Evolutionary conservation across 2,888 invertebrate genomes (phyloP).

Genomic region (Netelia inedita): DNA sequence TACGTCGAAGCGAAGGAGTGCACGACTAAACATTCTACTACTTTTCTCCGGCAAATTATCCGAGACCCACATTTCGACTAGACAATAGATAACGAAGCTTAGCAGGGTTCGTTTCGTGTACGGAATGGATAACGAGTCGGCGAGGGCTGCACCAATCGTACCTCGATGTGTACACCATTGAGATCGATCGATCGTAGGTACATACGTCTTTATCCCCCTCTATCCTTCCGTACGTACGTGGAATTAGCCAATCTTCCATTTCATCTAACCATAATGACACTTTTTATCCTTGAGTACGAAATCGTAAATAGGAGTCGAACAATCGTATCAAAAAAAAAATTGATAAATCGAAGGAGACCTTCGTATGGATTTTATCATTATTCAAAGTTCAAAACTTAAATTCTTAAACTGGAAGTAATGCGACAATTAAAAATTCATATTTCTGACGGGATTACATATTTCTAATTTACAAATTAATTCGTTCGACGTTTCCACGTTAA

Average conservation of each 20-base stretch:
- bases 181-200: slow-evolving; percentile 35
- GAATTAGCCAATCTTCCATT: slow-evolving; percentile 10
- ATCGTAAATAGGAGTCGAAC: not conserved
- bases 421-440: not conserved
- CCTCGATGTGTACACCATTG: slow-evolving; percentile 11
- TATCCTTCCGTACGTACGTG: not conserved
- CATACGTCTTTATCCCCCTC: not conserved
- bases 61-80: slow-evolving; percentile 31
- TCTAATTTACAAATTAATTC: too few relatives aligned
- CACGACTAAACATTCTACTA: slow-evolving; percentile 35
- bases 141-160: not conserved
- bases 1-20: slow-evolving; percentile 14
- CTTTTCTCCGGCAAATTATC: slow-evolving; percentile 47
- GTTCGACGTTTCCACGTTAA: too few relatives aligned
- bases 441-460: too few relatives aligned
- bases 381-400: not conserved
- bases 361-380: not conserved
- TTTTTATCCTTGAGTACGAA: not conserved
- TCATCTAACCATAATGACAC: slow-evolving; percentile 20
- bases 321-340: not conserved
- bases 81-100: slow-evolving; percentile 52
- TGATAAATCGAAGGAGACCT: not conserved
- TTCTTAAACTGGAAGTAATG: not conserved
- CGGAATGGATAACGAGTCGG: slow-evolving; percentile 58
- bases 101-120: slow-evolving; percentile 43